phyloP scores from a whole-genome alignment of 2,888 invertebrate species.

The Microdon myrmicae region DNA sequence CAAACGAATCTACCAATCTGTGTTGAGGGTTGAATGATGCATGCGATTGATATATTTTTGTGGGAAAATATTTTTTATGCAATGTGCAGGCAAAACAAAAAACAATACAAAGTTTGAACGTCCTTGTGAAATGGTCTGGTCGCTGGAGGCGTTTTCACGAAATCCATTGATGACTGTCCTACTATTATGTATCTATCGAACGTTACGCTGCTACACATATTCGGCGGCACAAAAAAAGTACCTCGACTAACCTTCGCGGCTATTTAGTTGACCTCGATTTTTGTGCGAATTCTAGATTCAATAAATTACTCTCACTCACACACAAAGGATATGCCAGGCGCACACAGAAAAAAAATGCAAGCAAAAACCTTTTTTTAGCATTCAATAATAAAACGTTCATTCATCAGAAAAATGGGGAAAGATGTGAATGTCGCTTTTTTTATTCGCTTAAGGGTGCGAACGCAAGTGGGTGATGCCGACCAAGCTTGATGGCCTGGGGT shows the following conservation, averaged over 20 bases:
- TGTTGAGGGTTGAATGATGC: too few relatives aligned
- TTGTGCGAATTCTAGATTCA: slow-evolving; percentile 38
- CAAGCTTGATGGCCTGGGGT: slow-evolving; percentile 5
- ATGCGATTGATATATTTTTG: slow-evolving; percentile 17
- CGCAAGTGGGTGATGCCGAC: neutral
- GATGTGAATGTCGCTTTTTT: slow-evolving; percentile 22
- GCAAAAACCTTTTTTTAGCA: slow-evolving; percentile 35
- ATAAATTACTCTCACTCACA: slow-evolving; percentile 31
- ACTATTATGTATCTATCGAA: slow-evolving; percentile 24
- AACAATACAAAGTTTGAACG: slow-evolving; percentile 18
- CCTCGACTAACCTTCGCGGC: slow-evolving; percentile 42
- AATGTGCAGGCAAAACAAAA: slow-evolving; percentile 1
- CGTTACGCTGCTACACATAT: too few relatives aligned
- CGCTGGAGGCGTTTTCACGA: slow-evolving; percentile 2
- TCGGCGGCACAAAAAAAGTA: slow-evolving; percentile 8
- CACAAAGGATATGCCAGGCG: slow-evolving; percentile 4
- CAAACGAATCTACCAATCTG: too few relatives aligned
- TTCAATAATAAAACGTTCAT: slow-evolving; percentile 50
- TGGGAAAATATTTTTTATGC: slow-evolving; percentile 20
- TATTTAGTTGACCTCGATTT: slow-evolving; percentile 51
- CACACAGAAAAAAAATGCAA: neutral
- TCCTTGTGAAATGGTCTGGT: too few relatives aligned
- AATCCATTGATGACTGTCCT: slow-evolving; percentile 35
- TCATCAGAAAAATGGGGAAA: slow-evolving; percentile 43
- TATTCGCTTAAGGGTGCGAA: slow-evolving; percentile 28